Base-by-base conservation (phyloP, 2,797 vertebrate genomes). In the Helostoma temminkii region DNA sequence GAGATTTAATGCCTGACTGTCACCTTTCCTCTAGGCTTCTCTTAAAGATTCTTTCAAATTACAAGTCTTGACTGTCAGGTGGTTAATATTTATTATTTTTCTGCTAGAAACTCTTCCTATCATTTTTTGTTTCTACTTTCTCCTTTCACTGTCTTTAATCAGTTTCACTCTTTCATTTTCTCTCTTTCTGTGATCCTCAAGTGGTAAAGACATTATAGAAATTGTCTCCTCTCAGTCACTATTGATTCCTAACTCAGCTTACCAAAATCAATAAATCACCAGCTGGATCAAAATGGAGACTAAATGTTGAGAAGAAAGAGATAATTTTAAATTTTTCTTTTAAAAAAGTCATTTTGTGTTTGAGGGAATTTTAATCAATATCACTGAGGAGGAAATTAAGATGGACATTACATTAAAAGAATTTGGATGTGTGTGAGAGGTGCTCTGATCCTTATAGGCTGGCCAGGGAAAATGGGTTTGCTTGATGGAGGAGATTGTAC, bases 251-350 rank as follows among this genome's bases (percentile, higher is more conserved):
- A 71, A 71, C 82, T 87, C 77, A 53, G 67, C 45, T 82, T 80
- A 83, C 83, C 36, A 52, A 84, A 87, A 87, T 85, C 87, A 81
- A 85, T 90, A 76, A 86, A 89, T 90, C 80, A 82, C 71, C 78
- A 83, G 85, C 86, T 76, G 77, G 80, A 88, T 87, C 82, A 89
- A 80, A 85, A 82, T 9, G n/a, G 63, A 79, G 63, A 71, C 70
- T 32, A 58, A 60, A 58, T 53, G 46, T 42, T 45, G 46, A 66
- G 50, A 70, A 41, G 53, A 62, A 46, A 55, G 14, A 48, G 9
- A 26, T 45, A 21, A 52, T 32, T 32, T 32, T 32, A 2, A 32
- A 32, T 32, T 32, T 32, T 32, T 9, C 11, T 32, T 32, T n/a
- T 74, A 71, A 54, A 65, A 30, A 76, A 26, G 47, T 39, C 63